A percentile compares a stretch with the other conserved stretches of the same genome.
Evolutionary conservation across 2,888 invertebrate species (phyloP).

Genomic region (Macaria notata): DNA sequence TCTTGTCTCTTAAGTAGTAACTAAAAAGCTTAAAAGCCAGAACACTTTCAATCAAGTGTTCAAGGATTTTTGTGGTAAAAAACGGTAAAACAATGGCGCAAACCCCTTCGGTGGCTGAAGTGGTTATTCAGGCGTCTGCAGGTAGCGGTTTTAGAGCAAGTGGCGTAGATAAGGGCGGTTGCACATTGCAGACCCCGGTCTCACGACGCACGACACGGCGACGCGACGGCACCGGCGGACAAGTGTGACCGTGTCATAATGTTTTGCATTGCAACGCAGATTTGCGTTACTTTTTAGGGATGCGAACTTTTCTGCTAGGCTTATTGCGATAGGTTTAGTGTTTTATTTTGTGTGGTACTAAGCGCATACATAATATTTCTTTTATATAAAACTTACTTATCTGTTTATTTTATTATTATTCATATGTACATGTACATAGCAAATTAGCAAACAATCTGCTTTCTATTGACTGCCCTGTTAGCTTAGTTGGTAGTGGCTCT

Average conservation of each 20-base stretch:
- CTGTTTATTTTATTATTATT: too few relatives aligned
- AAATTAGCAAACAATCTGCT: too few relatives aligned
- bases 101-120: conserved; percentile 61
- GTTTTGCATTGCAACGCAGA: too few relatives aligned
- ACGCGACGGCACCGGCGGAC: conserved; percentile 26
- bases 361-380: too few relatives aligned
- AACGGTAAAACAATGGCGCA: conserved; percentile 47
- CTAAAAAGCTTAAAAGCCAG: conserved; percentile 8
- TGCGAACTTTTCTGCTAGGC: neutral
- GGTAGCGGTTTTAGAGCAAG: conserved; percentile 64
- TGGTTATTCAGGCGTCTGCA: conserved; percentile 54
- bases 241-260: conserved; percentile 6
- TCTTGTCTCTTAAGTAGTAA: neutral
- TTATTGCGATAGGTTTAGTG: too few relatives aligned
- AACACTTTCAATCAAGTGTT: conserved; percentile 20
- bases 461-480: too few relatives aligned
- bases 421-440: too few relatives aligned
- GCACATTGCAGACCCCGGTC: conserved; percentile 37
- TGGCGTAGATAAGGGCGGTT: conserved; percentile 53
- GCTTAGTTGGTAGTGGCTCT: too few relatives aligned
- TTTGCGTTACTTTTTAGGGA: conserved; percentile 18
- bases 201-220: conserved; percentile 25
- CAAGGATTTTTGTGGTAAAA: conserved; percentile 32
- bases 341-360: too few relatives aligned
- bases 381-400: too few relatives aligned